A percentile compares a stretch with the other conserved stretches of the same genome.
Evolutionary conservation across 1,140 invertebrate species (phyloP).

Genomic region (Globodera rostochiensis): DNA sequence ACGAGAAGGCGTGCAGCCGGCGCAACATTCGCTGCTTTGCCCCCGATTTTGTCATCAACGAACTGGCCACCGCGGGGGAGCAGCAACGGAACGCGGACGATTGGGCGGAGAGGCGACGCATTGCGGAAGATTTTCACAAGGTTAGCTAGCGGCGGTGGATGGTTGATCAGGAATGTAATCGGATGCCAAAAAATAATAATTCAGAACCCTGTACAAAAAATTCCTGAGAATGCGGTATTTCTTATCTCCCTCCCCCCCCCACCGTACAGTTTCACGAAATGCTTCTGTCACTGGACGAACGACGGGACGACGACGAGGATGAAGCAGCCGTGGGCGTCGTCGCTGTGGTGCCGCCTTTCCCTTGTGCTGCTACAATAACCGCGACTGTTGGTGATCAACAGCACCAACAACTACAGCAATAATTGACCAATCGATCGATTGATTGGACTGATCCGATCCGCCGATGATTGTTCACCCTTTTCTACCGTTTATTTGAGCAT

Average conservation of each 20-base stretch:
- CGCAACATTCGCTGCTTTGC: constrained; percentile 57
- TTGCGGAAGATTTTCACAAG: constrained; percentile 49
- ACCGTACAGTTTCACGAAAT: constrained; percentile 55
- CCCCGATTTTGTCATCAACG: constrained; percentile 53
- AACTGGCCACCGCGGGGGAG: constrained; percentile 40
- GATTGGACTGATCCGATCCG: too few relatives aligned
- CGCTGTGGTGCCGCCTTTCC: not conserved
- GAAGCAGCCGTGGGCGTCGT: not conserved
- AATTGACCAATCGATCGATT: too few relatives aligned
- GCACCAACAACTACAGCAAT: too few relatives aligned
- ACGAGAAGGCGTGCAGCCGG: constrained; percentile 82
- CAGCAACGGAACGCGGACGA: constrained; percentile 12
- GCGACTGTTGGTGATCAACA: too few relatives aligned
- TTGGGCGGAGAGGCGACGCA: constrained; percentile 11
- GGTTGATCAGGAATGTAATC: constrained; percentile 30
- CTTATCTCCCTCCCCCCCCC: not conserved
- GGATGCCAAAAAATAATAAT: constrained; percentile 1
- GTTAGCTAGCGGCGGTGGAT: constrained; percentile 19
- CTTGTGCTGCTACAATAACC: not conserved
- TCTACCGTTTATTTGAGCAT: too few relatives aligned
- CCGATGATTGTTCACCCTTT: too few relatives aligned
- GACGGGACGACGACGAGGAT: constrained; percentile 42
- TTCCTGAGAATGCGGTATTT: not conserved
- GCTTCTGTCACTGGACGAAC: constrained; percentile 57
- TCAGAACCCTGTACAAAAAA: constrained; percentile 12